These are phyloP conservation scores for Psylliodes chrysocephalus DNA, from an alignment of 2,888 invertebrate species.

Conservation along the genomic window DNA sequence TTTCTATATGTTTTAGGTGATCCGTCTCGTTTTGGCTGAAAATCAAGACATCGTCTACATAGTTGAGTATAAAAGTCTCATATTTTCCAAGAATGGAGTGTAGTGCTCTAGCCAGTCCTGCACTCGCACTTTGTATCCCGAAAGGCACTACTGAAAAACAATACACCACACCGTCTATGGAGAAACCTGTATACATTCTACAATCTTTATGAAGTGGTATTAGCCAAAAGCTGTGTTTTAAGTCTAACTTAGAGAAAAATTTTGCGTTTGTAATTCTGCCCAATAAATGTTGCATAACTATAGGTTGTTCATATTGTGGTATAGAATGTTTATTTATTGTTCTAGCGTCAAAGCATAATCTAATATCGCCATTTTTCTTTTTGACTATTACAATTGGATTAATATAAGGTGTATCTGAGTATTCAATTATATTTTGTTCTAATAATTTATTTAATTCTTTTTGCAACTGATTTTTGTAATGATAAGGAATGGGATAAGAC, in stretches of 20 bases:
- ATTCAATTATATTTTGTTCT: neutral
- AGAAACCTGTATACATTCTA: conserved; percentile 52
- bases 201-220: conserved; percentile 30
- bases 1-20: conserved; percentile 18
- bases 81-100: conserved; percentile 23
- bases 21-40: conserved; percentile 18
- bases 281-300: too few species aligned
- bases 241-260: conserved; percentile 27
- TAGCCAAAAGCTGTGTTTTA: conserved; percentile 33
- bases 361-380: neutral
- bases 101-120: conserved; percentile 28
- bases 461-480: neutral
- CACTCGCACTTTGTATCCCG: conserved; percentile 48
- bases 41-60: conserved; percentile 36
- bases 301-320: conserved; percentile 11
- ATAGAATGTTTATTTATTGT: neutral
- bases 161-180: conserved; percentile 33
- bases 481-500: neutral
- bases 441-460: neutral
- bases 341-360: neutral
- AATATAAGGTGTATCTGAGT: neutral
- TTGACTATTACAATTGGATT: neutral
- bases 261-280: conserved; percentile 7
- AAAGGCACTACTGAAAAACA: conserved; percentile 50
- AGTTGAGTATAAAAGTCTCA: conserved; percentile 23